Evolutionary conservation across 2,797 vertebrate species (phyloP).

Genomic region (Centropyge bicolor): DNA sequence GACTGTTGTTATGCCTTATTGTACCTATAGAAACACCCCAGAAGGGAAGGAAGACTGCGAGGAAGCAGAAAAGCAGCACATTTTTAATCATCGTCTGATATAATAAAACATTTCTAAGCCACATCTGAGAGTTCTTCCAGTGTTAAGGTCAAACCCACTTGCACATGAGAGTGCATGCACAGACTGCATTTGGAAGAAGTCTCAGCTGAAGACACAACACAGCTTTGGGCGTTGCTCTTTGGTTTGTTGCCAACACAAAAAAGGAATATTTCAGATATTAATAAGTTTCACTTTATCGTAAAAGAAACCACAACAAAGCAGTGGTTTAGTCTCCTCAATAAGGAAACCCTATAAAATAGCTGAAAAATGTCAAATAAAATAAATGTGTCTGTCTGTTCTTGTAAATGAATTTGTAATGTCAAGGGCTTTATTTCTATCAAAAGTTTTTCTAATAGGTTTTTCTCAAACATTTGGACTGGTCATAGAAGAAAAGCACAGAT

Average conservation of each 20-base stretch:
- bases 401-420: not conserved
- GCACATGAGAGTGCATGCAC: not conserved
- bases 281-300: not conserved
- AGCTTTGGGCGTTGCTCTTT: not conserved
- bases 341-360: not conserved
- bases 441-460: not conserved
- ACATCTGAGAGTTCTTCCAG: no score
- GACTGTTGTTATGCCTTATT: not conserved
- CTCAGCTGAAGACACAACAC: not conserved
- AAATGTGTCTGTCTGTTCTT: not conserved
- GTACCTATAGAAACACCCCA: constrained; percentile 36
- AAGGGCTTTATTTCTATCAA: not conserved
- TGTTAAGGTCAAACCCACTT: not conserved
- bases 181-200: not conserved
- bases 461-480: not conserved
- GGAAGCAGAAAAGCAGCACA: constrained; percentile 8
- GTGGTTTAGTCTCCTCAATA: not conserved
- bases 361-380: not conserved
- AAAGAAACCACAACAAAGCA: not conserved
- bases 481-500: no score
- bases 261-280: not conserved
- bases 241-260: not conserved
- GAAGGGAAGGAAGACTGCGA: not conserved
- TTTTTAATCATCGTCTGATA: not conserved
- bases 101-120: not conserved